These are phyloP conservation scores for Neofelis nebulosa DNA, from an alignment of 2,113 vertebrate genomes.

Conservation along the genomic window DNA sequence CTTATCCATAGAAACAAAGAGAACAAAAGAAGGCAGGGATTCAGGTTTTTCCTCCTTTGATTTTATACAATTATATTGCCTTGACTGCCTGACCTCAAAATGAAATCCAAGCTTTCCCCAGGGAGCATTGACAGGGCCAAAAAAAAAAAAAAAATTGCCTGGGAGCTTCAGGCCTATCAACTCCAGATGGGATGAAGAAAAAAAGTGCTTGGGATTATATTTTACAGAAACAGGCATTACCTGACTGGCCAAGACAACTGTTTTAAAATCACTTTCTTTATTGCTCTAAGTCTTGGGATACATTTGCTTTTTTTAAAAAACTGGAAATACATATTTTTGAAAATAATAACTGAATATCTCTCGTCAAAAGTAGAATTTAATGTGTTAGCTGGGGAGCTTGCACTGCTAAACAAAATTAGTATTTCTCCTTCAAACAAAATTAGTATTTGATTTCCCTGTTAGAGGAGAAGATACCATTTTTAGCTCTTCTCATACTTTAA, in stretches of 20 bases:
- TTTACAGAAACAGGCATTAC: not conserved
- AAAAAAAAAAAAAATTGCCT: not conserved
- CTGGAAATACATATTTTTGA: not conserved
- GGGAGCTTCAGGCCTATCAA: not conserved
- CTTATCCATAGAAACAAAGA: not conserved
- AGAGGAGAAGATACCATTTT: not conserved
- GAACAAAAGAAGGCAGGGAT: not conserved
- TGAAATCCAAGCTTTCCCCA: constrained; percentile 20
- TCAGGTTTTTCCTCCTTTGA: not conserved
- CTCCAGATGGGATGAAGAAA: not conserved
- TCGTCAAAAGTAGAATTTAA: not conserved
- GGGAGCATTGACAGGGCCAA: not conserved
- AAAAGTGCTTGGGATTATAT: not conserved
- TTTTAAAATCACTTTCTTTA: not conserved
- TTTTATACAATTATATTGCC: not conserved
- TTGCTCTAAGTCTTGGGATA: not conserved
- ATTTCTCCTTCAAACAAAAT: not conserved
- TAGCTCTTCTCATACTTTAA: constrained; percentile 1
- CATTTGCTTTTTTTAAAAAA: constrained; percentile 35
- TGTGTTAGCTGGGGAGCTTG: not conserved
- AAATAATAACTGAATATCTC: not conserved
- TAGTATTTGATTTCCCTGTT: not conserved
- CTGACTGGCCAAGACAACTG: not conserved
- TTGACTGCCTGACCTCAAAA: not conserved
- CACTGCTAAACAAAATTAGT: not conserved